A percentile compares a stretch with the other conserved stretches of the same genome.
Evolutionary conservation across 2,113 vertebrate genomes (phyloP).

Genomic region (Caranx melampygus): DNA sequence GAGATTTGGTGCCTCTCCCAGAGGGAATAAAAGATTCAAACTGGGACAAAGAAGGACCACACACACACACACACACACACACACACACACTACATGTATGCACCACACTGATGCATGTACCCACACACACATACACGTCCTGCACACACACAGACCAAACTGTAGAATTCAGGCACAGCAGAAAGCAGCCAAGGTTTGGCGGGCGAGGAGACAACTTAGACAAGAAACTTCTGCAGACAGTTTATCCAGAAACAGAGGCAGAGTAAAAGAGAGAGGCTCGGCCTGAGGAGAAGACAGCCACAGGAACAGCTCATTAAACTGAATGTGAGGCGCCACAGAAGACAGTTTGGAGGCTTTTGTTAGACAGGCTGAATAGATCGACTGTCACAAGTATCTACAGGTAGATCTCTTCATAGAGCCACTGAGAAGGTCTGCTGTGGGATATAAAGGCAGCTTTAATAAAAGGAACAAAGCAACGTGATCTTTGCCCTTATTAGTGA

Average conservation of each 20-base stretch:
- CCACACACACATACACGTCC: not conserved
- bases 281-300: conserved; percentile 33
- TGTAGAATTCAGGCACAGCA: not conserved
- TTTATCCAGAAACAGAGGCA: conserved; percentile 30
- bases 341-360: conserved; percentile 39
- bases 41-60: conserved; percentile 49
- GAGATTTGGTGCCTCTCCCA: conserved; percentile 55
- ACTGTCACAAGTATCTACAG: conserved; percentile 27
- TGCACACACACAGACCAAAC: conserved; percentile 1
- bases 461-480: not conserved
- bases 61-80: conserved; percentile 19
- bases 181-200: conserved; percentile 26
- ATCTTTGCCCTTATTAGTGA: not conserved
- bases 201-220: conserved; percentile 8
- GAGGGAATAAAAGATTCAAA: conserved; percentile 51
- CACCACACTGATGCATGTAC: not conserved
- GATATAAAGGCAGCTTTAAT: too few relatives aligned
- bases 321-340: conserved; percentile 16
- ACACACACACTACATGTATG: conserved; percentile 18
- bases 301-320: conserved; percentile 56
- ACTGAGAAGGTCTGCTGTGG: not conserved
- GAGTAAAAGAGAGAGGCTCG: conserved; percentile 15
- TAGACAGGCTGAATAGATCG: conserved; percentile 21
- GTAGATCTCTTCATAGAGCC: conserved; percentile 5
- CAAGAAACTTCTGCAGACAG: conserved; percentile 36